Percentiles rank a stretch among this genome's conserved stretches.
These are phyloP conservation scores for Arctocebus calabarensis DNA, from an alignment of 2,797 vertebrate species.

Conservation along the genomic window DNA sequence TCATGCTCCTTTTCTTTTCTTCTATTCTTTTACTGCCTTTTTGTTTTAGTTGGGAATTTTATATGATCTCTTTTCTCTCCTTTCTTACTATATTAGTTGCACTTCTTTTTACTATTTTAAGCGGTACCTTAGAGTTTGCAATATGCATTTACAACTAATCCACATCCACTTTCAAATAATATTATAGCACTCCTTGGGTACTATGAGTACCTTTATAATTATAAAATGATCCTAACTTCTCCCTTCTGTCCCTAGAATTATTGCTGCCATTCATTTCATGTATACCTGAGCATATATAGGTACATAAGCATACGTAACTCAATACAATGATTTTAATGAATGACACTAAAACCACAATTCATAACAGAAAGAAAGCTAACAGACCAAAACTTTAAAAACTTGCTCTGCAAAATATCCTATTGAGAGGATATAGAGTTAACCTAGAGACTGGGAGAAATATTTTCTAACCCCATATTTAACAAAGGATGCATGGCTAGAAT, in stretches of 20 bases:
- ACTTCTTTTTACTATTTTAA: background rate
- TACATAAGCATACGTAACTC: background rate
- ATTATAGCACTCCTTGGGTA: background rate
- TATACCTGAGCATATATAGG: background rate
- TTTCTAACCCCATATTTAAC: background rate
- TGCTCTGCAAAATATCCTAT: background rate
- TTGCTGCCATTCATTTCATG: background rate
- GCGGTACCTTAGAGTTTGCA: background rate
- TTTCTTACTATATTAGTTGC: background rate
- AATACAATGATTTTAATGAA: background rate
- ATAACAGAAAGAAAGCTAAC: background rate
- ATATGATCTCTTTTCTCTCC: background rate
- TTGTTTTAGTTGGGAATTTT: background rate
- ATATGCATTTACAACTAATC: background rate
- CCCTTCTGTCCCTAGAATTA: background rate
- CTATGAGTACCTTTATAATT: background rate
- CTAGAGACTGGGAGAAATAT: background rate
- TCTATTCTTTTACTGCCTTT: background rate
- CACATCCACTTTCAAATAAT: background rate
- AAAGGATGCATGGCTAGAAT: background rate
- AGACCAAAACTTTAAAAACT: background rate
- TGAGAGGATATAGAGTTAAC: background rate
- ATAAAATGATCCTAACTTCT: background rate
- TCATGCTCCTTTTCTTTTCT: background rate
- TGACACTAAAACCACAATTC: background rate